Base-by-base conservation (phyloP, 1,140 invertebrate species). In the Drosophila hydei region DNA sequence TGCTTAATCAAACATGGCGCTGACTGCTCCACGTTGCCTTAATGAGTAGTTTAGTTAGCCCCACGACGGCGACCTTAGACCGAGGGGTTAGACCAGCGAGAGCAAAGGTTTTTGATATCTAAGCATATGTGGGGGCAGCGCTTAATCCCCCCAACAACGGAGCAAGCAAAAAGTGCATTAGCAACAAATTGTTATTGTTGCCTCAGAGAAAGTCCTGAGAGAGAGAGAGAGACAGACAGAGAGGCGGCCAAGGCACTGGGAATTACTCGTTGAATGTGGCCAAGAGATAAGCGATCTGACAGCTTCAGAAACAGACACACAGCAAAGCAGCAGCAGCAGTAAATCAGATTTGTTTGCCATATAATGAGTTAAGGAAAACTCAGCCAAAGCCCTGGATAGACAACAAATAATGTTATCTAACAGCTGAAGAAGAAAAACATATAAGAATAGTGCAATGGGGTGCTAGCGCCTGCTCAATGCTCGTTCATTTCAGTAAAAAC, bases 101-200 rank as follows among this genome's bases (percentile, higher is more conserved):
- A 30, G 27, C 27, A 30, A 40, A 40, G 36, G n/a, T 14, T 30
- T 30, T 1, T 30, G 27, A 33, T 33, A 33, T 33, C 30, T 3
- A 12, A 33, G 2, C 30, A 33, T 33, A 16, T 14, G 43, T 45
- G 43, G 18, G 19, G 42, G 8, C 2, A 7, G 9, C 11, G 43
- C n/a, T 71, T 79, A 65, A 65, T 43, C 21, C 40, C 16, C 8
- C 50, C 14, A 16, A n/a, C 5, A 42, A 9, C 30, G 30, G 30
- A 18, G 7, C 69, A 80, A 77, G 77, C 61, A 77, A 47, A 60
- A 81, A 69, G 62, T 87, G 83, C 81, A 87, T 81, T 87, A 81
- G 70, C 77, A 78, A 88, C 83, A 87, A 87, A 87, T 87, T 87
- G 81, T 87, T 87, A 87, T 87, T 88, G 81, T 88, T 79, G 65